Evolutionary conservation across 2,113 vertebrate genomes (phyloP), one percentile per base, ranked within the genome.

Genomic region (Lonchura striata): DNA sequence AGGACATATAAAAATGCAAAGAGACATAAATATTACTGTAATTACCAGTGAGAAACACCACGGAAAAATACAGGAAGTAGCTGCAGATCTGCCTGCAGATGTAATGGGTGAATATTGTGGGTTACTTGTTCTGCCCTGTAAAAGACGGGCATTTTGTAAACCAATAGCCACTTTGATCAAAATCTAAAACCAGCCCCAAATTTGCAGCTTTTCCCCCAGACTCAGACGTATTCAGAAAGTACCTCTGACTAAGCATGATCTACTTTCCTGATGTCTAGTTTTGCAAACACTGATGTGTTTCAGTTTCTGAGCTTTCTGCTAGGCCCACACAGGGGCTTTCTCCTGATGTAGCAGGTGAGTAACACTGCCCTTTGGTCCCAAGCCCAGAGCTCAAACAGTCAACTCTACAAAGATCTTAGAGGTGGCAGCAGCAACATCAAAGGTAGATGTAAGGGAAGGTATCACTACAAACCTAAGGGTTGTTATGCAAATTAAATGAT

Each of bases 401-500:
- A 74, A 27, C n/a, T 23, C 88, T 56, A 64, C 86, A 81, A 90
- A 93, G 18, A 78, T 30, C 82, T 90, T 21, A 64, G 76, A 89
- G 80, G 65, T 70, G 57, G 86, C 81, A 75, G 72, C 52, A 88
- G 35, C 42, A 75, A 82, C 79, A 86, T 78, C 90, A 93, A 94
- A 94, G 57, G 72, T 60, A 86, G 86, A 76, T 84, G 65, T 57
- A 46, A 92, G 49, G 56, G 44, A 94, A 90, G 76, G 93, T 81
- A 83, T 30, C 0, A 1, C 69, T 61, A 59, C 60, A 30, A 88
- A 65, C 60, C 33, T 37, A 63, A 76, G 82, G 88, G 80, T 7
- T 88, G 65, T 76, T 78, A 95, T 92, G 93, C 88, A 95, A 93
- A 96, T 96, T 77, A 95, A 93, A 78, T 33, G 76, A 81, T 86